Evolutionary conservation across 1,140 invertebrate species (phyloP).

Genomic region (Drosophila cardini): DNA sequence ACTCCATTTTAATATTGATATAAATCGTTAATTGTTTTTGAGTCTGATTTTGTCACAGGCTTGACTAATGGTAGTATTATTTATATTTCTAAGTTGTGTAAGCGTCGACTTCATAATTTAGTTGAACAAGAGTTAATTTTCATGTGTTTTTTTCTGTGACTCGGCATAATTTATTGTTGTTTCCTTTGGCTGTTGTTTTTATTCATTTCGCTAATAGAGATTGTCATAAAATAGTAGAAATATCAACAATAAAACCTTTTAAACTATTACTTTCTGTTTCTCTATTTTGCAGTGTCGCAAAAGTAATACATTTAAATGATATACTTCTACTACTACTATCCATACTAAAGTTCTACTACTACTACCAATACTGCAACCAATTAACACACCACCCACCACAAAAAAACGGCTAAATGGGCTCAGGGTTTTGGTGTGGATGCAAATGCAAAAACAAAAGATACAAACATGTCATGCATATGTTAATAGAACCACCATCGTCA

Average conservation of each 20-base stretch:
- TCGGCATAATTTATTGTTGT: neutral
- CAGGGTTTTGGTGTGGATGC: conserved; percentile 47
- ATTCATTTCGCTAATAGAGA: conserved; percentile 22
- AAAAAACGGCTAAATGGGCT: conserved; percentile 43
- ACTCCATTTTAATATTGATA: no score
- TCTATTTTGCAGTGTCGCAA: conserved; percentile 83
- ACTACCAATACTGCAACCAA: conserved; percentile 46
- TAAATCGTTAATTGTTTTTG: no score
- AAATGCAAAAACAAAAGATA: conserved; percentile 22
- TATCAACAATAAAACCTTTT: conserved; percentile 28
- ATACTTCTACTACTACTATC: conserved; percentile 48
- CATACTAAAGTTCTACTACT: conserved; percentile 52
- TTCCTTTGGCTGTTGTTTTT: conserved; percentile 19
- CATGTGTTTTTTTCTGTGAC: neutral
- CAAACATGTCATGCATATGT: conserved; percentile 33
- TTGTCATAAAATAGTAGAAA: neutral
- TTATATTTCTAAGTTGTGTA: no score
- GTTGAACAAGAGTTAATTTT: no score
- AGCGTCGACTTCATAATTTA: neutral
- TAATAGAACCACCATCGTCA: conserved; percentile 35
- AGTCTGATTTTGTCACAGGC: no score
- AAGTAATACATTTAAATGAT: conserved; percentile 74
- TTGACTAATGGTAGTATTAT: no score
- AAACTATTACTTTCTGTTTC: conserved; percentile 75
- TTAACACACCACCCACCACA: conserved; percentile 41